Evolutionary conservation across 2,797 vertebrate genomes (phyloP).

Genomic region (Intellagama lesueurii): DNA sequence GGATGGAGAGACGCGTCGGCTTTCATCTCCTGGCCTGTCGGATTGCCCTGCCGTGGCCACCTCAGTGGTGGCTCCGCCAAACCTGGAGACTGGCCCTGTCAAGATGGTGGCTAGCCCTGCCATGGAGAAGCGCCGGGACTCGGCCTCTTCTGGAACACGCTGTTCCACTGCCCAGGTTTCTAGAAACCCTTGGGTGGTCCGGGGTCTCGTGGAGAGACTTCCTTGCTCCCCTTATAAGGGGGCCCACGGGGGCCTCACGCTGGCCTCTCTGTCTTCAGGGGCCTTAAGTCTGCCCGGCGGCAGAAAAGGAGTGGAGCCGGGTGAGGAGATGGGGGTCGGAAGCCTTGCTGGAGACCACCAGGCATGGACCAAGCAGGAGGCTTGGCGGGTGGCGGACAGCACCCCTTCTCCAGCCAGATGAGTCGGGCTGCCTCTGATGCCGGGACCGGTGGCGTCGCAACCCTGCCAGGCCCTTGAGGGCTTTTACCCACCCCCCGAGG

Average conservation of each 20-base stretch:
- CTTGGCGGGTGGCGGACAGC: no score
- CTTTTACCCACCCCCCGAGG: background rate
- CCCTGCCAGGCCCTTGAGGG: background rate
- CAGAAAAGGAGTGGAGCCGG: background rate
- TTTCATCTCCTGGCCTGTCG: rapidly evolving
- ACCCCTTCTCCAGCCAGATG: background rate
- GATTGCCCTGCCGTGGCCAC: background rate
- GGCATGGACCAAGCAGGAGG: rapidly evolving
- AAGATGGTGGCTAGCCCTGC: background rate
- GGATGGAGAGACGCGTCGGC: background rate
- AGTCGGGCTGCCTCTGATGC: background rate
- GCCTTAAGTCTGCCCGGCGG: background rate
- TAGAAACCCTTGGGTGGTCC: background rate
- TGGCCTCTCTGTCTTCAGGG: background rate
- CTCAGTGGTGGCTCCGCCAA: rapidly evolving
- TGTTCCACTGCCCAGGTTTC: background rate
- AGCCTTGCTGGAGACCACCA: background rate
- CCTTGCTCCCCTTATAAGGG: background rate
- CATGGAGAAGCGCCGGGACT: rapidly evolving
- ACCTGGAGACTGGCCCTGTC: background rate
- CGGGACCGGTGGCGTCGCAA: no score
- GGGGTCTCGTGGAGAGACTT: background rate
- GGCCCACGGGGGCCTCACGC: no score
- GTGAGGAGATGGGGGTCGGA: no score
- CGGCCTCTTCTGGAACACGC: background rate